phyloP scores from a whole-genome alignment of 2,888 invertebrate species.

The Caenorhabditis parvicauda region DNA sequence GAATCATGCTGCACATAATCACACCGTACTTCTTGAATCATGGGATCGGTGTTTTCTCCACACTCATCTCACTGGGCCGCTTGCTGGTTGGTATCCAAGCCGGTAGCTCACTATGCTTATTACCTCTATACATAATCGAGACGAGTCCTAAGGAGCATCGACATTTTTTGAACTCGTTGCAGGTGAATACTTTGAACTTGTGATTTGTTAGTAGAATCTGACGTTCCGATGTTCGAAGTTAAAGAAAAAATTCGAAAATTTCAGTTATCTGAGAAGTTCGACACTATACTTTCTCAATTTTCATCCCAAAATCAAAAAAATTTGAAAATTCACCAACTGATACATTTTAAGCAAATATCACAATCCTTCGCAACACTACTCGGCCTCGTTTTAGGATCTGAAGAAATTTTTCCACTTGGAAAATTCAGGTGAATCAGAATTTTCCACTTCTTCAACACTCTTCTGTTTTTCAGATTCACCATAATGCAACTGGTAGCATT shows the following conservation, averaged over 20 bases:
- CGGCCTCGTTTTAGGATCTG: conserved; percentile 54
- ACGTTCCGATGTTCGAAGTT: not conserved
- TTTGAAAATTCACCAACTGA: not conserved
- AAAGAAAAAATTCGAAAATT: not conserved
- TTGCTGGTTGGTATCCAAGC: conserved; percentile 57
- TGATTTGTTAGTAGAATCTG: not conserved
- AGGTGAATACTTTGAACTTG: conserved; percentile 21
- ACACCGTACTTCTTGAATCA: conserved; percentile 22
- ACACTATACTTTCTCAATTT: not conserved
- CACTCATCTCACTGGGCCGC: conserved; percentile 46
- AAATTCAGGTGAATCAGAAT: not conserved
- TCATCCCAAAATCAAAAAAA: too few relatives aligned
- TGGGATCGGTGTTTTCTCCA: conserved; percentile 32
- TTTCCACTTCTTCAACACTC: not conserved
- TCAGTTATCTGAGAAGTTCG: too few relatives aligned
- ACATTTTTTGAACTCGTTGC: conserved; percentile 52
- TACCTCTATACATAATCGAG: conserved; percentile 59
- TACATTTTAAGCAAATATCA: conserved; percentile 50
- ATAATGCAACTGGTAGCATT: conserved; percentile 35
- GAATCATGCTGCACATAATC: conserved; percentile 46
- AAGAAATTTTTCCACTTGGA: conserved; percentile 44
- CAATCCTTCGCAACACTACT: conserved; percentile 56
- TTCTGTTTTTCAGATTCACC: conserved; percentile 14
- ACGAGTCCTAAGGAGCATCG: conserved; percentile 42
- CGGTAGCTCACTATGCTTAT: conserved; percentile 51